These are phyloP conservation scores for Diaphora mendica DNA, from an alignment of 2,888 invertebrate species.

Conservation along the genomic window DNA sequence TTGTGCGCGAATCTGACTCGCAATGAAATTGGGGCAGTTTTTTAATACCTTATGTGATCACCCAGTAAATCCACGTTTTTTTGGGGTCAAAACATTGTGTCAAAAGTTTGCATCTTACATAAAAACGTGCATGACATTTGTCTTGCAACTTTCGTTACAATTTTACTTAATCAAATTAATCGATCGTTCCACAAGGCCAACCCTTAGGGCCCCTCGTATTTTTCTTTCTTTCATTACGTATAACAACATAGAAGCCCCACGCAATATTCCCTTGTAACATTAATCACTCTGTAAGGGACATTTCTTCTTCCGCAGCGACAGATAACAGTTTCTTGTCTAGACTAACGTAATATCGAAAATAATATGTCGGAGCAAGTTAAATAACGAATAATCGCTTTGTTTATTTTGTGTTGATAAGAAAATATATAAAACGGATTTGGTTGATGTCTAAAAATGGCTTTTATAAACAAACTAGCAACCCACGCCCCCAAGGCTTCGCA, in stretches of 20 bases:
- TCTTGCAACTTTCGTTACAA: background rate
- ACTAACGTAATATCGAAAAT: background rate
- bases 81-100: too few relatives aligned
- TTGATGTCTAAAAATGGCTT: background rate
- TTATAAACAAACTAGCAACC: too few relatives aligned
- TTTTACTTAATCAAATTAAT: background rate
- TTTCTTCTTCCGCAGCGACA: constrained; percentile 9
- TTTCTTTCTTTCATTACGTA: background rate
- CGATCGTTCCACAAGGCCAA: background rate
- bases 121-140: background rate
- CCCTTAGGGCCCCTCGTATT: background rate
- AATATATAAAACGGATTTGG: background rate
- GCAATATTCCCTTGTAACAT: constrained; percentile 8
- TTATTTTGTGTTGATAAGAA: background rate
- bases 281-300: constrained; percentile 7
- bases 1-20: too few relatives aligned
- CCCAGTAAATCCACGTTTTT: too few relatives aligned
- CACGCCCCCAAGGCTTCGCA: too few relatives aligned
- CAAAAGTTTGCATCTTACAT: background rate
- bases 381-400: constrained; percentile 13
- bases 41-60: too few relatives aligned
- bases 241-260: background rate
- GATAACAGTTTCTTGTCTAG: constrained; percentile 14
- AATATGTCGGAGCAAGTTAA: constrained; percentile 6
- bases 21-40: too few relatives aligned